A percentile compares a stretch with the other conserved stretches of the same genome.
These are phyloP conservation scores for Lottia gigantea DNA, from an alignment of 2,888 invertebrate genomes.

Conservation along the genomic window DNA sequence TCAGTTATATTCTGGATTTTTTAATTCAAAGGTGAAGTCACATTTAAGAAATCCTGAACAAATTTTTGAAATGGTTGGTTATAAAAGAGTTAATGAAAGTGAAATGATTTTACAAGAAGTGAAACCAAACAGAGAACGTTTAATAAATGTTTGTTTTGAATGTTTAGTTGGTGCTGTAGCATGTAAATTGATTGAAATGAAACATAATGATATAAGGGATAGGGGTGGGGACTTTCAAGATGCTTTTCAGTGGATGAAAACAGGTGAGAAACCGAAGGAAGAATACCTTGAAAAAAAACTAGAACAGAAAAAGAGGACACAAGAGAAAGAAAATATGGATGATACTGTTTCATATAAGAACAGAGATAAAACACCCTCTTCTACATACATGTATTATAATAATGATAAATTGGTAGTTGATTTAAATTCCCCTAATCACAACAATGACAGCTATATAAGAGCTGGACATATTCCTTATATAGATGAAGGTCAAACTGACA, in stretches of 20 bases:
- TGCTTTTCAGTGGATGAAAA: conserved; percentile 29
- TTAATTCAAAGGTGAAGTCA: conserved; percentile 41
- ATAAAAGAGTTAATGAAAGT: conserved; percentile 29
- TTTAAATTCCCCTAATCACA: neutral
- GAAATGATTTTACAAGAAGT: conserved; percentile 27
- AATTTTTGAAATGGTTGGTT: conserved; percentile 40
- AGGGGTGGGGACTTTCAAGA: conserved; percentile 25
- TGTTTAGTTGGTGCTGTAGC: conserved; percentile 43
- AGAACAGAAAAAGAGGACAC: neutral
- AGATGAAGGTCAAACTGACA: conserved; percentile 32
- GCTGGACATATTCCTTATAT: conserved; percentile 34
- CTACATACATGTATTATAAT: neutral
- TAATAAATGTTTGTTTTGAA: conserved; percentile 42
- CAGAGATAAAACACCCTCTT: conserved; percentile 15
- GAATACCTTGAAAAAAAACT: neutral
- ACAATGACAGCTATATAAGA: too few species aligned
- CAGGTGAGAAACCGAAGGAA: conserved; percentile 7
- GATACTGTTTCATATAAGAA: neutral
- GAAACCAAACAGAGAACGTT: conserved; percentile 26
- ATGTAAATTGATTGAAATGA: conserved; percentile 37
- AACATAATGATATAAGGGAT: conserved; percentile 23
- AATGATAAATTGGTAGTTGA: neutral
- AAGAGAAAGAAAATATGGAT: conserved; percentile 11
- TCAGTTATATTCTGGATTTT: conserved; percentile 44
- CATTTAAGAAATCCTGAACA: conserved; percentile 38